Evolutionary conservation across 2,888 invertebrate species (phyloP), one percentile per base, ranked within the genome.

Genomic region (Drosophila mettleri): DNA sequence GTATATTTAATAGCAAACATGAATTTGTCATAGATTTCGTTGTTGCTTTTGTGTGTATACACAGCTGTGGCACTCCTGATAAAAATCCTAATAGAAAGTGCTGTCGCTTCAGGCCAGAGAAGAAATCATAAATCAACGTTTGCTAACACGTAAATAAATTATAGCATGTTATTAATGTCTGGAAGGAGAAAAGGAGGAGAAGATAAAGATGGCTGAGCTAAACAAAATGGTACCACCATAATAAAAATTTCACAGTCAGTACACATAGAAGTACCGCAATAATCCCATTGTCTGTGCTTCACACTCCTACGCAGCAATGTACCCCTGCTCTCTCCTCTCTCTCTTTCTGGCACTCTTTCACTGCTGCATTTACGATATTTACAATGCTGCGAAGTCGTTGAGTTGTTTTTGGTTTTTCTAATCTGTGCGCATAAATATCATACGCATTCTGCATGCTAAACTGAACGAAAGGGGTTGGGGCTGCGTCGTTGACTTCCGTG

Each of bases 221-320:
- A 52, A 58, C 72, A 73, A 86, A 81, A 78, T 86, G 76, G 74
- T 66, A 67, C n/a, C n/a, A n/a, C n/a, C 41, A 77, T 61, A 72
- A 63, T 67, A 55, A 64, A 67, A 60, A 84, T 81, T 86, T 86
- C 62, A 83, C 79, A 83, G 83, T 83, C 85, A 67, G 68, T 77
- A 67, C 74, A 82, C 67, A 81, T 64, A 75, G 61, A 78, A 63
- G 54, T 69, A 62, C 62, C 74, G 53, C 64, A 62, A 57, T 34
- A 34, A 49, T n/a, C 16, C 10, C 34, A 49, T 49, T 52, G 52
- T 52, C 52, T 52, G 16, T 16, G 36, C 16, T 36, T 16, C 12
- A 22, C 16, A 36, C 51, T 33, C 51, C 38, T 38, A 52, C 52
- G 52, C 52, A 67, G 31, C 14, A 34, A 7, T 14, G n/a, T 61